Conservation (phyloP, 2,888 invertebrate species). For the Pollenia griseotomentosa region DNA sequence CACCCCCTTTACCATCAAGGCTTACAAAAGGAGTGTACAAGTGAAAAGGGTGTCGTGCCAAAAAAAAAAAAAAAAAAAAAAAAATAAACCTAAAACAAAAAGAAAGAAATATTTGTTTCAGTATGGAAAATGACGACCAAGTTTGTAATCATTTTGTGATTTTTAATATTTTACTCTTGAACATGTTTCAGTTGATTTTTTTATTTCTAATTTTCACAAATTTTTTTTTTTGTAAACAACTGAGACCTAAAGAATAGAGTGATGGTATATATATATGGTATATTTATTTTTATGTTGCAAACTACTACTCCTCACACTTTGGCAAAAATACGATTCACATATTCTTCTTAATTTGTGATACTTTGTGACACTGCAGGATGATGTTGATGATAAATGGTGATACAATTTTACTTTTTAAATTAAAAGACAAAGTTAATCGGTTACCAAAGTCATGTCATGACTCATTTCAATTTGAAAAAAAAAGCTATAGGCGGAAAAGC, state of each 20-base stretch:
- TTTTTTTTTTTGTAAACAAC: slow-evolving; percentile 59
- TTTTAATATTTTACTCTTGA: slow-evolving; percentile 67
- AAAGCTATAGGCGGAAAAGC: no score
- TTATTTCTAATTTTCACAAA: slow-evolving; percentile 61
- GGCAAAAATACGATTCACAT: slow-evolving; percentile 10
- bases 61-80: slow-evolving; percentile 16
- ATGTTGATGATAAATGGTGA: slow-evolving; percentile 35
- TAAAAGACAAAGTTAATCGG: neutral
- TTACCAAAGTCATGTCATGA: neutral
- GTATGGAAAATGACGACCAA: slow-evolving; percentile 54
- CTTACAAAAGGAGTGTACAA: neutral
- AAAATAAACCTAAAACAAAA: slow-evolving; percentile 18
- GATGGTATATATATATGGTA: no score
- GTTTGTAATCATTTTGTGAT: slow-evolving; percentile 68
- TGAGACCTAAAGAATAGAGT: slow-evolving; percentile 51
- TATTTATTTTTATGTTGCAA: slow-evolving; percentile 4
- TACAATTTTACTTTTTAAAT: neutral
- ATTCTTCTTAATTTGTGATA: slow-evolving; percentile 54
- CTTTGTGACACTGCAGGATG: slow-evolving; percentile 61
- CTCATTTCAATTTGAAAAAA: no score
- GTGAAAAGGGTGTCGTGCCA: slow-evolving; percentile 43
- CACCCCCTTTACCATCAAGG: slow-evolving; percentile 14
- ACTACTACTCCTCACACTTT: neutral
- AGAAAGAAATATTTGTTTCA: slow-evolving; percentile 37
- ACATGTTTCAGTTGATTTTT: slow-evolving; percentile 24